phyloP scores from a whole-genome alignment of 2,888 invertebrate genomes.

The Eustalomyia histrio region DNA sequence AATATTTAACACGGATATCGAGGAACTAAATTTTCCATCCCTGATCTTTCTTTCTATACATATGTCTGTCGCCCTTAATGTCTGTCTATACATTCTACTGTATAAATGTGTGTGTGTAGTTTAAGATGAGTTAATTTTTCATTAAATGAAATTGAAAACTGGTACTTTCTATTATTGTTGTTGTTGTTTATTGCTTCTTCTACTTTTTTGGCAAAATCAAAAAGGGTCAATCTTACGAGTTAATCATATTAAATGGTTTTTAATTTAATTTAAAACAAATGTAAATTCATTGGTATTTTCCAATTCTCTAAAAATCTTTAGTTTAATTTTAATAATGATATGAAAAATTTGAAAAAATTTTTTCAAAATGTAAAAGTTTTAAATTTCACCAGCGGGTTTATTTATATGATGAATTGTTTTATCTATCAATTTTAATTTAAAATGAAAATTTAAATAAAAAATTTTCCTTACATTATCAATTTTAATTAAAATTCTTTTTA shows the following conservation, averaged over 20 bases:
- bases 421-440: constrained; percentile 17
- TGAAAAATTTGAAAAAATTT: background rate
- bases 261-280: constrained; percentile 51
- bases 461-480: background rate
- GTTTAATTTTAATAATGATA: background rate
- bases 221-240: constrained; percentile 53
- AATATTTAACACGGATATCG: too few species aligned
- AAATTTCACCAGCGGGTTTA: background rate
- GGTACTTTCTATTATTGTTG: constrained; percentile 28
- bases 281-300: background rate
- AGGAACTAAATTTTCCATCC: too few species aligned
- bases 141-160: constrained; percentile 49
- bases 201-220: background rate
- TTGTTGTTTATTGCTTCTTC: background rate
- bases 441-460: constrained; percentile 2
- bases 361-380: background rate
- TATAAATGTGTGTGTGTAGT: background rate
- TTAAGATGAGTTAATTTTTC: constrained; percentile 42
- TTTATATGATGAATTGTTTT: background rate
- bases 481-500: constrained; percentile 36
- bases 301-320: background rate
- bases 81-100: background rate
- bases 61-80: constrained; percentile 2
- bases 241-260: constrained; percentile 55
- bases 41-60: background rate